These are phyloP conservation scores for Alauda arvensis DNA, from an alignment of 2,797 vertebrate species.

Conservation along the genomic window DNA sequence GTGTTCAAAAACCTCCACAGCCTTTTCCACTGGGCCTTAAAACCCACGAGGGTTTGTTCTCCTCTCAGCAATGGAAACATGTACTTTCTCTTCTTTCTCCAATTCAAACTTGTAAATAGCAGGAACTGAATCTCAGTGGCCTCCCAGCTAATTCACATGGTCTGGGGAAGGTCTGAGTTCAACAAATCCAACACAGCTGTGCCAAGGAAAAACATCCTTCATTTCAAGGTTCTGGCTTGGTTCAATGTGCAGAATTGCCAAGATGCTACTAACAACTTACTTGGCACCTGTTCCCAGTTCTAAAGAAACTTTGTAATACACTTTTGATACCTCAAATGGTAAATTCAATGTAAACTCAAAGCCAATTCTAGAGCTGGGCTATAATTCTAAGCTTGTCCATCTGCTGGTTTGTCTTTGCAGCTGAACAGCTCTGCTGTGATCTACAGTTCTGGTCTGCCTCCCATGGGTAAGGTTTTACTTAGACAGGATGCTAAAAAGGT, in stretches of 20 bases:
- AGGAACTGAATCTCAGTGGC: not conserved
- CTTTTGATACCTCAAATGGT: not conserved
- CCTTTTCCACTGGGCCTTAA: not conserved
- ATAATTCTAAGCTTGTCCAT: not conserved
- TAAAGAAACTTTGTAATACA: not conserved
- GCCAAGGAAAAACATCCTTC: not conserved
- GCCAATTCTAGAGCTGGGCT: not conserved
- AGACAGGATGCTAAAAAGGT: not conserved
- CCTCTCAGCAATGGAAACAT: not conserved
- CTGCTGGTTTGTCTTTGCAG: not conserved
- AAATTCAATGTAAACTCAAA: not conserved
- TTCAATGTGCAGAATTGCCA: not conserved
- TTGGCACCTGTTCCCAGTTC: not conserved
- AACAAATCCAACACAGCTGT: not conserved
- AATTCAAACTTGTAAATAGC: not conserved
- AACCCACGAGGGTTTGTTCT: accelerated
- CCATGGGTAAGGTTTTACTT: not conserved
- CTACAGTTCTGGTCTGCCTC: not conserved
- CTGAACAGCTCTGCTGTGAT: not conserved
- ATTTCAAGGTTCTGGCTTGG: not conserved
- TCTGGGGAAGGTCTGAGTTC: not conserved
- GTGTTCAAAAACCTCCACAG: not conserved
- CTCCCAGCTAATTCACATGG: not conserved
- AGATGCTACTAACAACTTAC: not conserved
- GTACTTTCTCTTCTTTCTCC: not conserved